Conservation (phyloP, 2,797 vertebrate species). For the Strix occidentalis region DNA sequence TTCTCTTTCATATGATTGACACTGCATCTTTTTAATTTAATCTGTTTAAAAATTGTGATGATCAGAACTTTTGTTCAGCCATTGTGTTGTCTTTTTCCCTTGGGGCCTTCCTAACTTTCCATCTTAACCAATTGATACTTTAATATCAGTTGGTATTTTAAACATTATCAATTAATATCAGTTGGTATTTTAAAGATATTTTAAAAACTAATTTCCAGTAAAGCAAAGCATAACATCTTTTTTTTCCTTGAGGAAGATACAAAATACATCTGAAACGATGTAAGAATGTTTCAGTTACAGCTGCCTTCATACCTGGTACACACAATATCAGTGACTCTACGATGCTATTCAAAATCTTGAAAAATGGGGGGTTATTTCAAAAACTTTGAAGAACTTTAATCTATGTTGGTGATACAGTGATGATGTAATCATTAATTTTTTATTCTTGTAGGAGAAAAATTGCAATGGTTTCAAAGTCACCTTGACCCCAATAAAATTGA, state of each 20-base stretch:
- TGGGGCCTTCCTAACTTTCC: not conserved
- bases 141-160: too few species aligned
- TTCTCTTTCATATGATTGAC: not conserved
- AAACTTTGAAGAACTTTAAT: not conserved
- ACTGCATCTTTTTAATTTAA: not conserved
- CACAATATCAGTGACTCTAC: not conserved
- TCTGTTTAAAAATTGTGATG: not conserved
- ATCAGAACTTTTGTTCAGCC: not conserved
- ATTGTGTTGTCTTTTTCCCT: not conserved
- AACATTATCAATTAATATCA: too few species aligned
- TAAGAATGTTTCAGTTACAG: not conserved
- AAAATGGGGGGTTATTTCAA: not conserved
- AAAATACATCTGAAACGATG: not conserved
- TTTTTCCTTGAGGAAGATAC: not conserved
- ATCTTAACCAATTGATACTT: not conserved
- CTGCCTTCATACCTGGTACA: not conserved
- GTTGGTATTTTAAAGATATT: not conserved
- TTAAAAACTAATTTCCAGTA: not conserved
- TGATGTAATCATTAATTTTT: not conserved
- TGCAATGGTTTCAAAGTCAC: conserved; percentile 92
- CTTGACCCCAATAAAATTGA: conserved; percentile 81
- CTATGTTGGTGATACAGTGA: not conserved
- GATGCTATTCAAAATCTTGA: not conserved
- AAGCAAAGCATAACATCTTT: rapidly evolving
- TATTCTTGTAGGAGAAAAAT: conserved; percentile 86